phyloP scores from a whole-genome alignment of 2,113 vertebrate species.

The Pitta sordida region DNA sequence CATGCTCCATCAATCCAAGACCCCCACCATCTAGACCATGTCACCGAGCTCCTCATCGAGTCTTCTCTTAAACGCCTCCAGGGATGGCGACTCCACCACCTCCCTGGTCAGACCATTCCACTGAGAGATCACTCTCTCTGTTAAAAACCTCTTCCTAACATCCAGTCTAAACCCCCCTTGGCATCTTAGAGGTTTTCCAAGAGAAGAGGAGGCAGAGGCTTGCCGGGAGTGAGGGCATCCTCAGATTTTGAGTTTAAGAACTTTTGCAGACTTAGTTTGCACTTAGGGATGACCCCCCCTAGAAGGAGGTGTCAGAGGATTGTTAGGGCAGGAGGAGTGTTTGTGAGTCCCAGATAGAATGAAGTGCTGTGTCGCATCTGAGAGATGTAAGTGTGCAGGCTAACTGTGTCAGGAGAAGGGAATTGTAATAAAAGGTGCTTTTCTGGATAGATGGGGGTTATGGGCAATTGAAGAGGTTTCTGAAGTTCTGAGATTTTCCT shows the following conservation, averaged over 20 bases:
- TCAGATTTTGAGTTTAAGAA: background rate
- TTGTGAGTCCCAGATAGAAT: background rate
- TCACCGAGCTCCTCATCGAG: too few relatives aligned
- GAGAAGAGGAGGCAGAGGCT: background rate
- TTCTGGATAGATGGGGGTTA: background rate
- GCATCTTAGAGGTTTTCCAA: background rate
- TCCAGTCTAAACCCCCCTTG: too few relatives aligned
- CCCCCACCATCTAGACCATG: too few relatives aligned
- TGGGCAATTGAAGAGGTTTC: background rate
- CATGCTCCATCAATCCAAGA: too few relatives aligned
- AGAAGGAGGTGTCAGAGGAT: background rate
- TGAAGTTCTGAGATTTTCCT: background rate
- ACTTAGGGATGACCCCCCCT: background rate
- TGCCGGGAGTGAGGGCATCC: background rate
- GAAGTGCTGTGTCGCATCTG: accelerated
- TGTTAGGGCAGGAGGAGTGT: background rate
- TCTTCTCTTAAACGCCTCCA: too few relatives aligned
- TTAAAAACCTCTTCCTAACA: too few relatives aligned
- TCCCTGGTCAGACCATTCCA: too few relatives aligned
- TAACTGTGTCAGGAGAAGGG: background rate
- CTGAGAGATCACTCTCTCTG: too few relatives aligned
- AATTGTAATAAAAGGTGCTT: background rate
- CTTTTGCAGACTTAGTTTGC: background rate
- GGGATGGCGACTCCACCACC: too few relatives aligned
- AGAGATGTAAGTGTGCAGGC: background rate